phyloP scores from a whole-genome alignment of 2,113 vertebrate genomes.

The Clarias macrocephalus region DNA sequence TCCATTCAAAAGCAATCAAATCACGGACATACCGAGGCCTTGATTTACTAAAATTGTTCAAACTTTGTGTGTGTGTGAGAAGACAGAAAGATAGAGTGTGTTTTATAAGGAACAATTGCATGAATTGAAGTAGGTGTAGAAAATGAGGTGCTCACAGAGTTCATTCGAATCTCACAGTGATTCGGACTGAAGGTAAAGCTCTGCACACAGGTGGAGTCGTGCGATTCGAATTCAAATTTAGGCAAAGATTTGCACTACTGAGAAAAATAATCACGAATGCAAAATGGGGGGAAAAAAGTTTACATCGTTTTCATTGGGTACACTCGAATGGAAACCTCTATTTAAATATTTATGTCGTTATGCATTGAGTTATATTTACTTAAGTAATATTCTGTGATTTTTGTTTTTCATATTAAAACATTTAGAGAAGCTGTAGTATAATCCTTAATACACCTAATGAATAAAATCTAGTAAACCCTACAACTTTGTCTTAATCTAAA shows the following conservation, averaged over 20 bases:
- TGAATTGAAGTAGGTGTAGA: not conserved
- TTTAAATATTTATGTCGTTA: not conserved
- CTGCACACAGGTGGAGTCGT: not conserved
- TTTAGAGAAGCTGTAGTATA: not conserved
- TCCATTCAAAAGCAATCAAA: slow-evolving; percentile 17
- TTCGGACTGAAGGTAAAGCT: not conserved
- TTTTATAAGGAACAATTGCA: not conserved
- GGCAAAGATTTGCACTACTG: not conserved
- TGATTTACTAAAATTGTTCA: not conserved
- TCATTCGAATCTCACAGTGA: not conserved
- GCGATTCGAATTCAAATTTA: not conserved
- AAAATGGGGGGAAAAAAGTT: not conserved
- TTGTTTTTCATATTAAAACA: not conserved
- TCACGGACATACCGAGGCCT: slow-evolving; percentile 1
- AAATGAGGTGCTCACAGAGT: not conserved
- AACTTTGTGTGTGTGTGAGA: not conserved
- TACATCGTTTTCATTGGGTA: no score
- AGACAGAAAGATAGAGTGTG: not conserved
- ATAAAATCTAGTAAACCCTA: not conserved
- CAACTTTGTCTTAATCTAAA: not conserved
- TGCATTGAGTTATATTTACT: not conserved
- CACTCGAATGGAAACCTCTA: not conserved
- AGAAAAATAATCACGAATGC: not conserved
- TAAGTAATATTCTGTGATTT: not conserved
- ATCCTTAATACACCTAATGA: not conserved